These are phyloP conservation scores for Trinorchestia longiramus DNA, from an alignment of 1,140 invertebrate species.

Conservation along the genomic window DNA sequence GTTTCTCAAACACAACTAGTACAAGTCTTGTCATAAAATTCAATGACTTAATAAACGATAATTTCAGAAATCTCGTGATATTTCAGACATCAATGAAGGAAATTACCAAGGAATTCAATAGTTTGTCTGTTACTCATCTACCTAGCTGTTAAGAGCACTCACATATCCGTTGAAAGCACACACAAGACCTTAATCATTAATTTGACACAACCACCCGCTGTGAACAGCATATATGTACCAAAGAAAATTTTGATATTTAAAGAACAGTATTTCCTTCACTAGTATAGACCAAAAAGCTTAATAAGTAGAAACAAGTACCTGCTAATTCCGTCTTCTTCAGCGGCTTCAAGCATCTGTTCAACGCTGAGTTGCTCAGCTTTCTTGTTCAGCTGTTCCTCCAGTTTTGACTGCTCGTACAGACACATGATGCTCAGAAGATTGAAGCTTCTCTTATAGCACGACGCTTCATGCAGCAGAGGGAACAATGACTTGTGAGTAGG, in stretches of 20 bases:
- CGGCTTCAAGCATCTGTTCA: background rate
- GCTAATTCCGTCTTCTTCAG: slow-evolving; percentile 32
- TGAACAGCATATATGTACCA: background rate
- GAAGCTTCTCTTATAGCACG: slow-evolving; percentile 61
- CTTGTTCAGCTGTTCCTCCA: background rate
- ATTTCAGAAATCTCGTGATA: background rate
- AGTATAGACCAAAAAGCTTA: too few relatives aligned
- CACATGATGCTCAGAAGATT: slow-evolving; percentile 56
- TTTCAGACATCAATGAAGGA: background rate
- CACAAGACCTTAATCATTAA: background rate
- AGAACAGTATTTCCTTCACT: too few relatives aligned
- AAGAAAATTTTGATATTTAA: too few relatives aligned
- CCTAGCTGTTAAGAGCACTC: too few relatives aligned
- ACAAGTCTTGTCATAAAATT: background rate
- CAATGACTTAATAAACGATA: too few relatives aligned
- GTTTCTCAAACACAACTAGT: background rate
- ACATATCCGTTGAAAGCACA: too few relatives aligned
- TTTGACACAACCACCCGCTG: background rate
- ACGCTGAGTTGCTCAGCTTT: background rate
- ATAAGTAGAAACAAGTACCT: background rate
- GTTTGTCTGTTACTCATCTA: too few relatives aligned
- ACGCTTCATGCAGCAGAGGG: slow-evolving; percentile 58
- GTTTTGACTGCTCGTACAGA: slow-evolving; percentile 44
- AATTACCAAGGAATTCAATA: background rate
- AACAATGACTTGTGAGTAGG: slow-evolving; percentile 60